Conservation (phyloP, 2,888 invertebrate species). For the Eupithecia exiguata region DNA sequence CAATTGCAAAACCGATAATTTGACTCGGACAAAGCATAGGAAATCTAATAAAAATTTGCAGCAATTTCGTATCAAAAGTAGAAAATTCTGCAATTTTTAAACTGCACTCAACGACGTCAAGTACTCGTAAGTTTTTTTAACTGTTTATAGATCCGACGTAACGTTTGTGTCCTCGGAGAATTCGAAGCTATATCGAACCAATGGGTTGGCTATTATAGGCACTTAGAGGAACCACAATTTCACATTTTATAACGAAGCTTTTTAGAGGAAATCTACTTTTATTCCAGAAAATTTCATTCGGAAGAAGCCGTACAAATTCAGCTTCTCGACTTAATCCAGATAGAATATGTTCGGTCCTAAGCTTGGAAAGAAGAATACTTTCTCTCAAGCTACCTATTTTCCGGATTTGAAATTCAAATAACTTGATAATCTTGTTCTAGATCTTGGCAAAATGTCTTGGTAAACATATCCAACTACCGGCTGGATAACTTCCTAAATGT, state of each 20-base stretch:
- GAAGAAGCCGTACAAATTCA: slow-evolving; percentile 25
- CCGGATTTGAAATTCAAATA: slow-evolving; percentile 34
- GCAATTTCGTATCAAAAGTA: slow-evolving; percentile 18
- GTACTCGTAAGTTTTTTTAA: slow-evolving; percentile 19
- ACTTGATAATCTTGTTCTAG: slow-evolving; percentile 29
- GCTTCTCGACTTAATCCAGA: slow-evolving; percentile 22
- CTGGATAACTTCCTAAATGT: slow-evolving; percentile 8
- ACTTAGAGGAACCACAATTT: slow-evolving; percentile 28
- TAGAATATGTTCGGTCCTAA: slow-evolving; percentile 33
- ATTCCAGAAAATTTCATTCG: slow-evolving; percentile 24
- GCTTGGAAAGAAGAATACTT: slow-evolving; percentile 31
- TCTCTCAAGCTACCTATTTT: slow-evolving; percentile 29
- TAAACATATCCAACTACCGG: slow-evolving; percentile 18
- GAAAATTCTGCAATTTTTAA: slow-evolving; percentile 29
- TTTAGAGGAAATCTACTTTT: slow-evolving; percentile 25
- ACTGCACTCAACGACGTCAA: slow-evolving; percentile 22
- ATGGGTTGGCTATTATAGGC: slow-evolving; percentile 28
- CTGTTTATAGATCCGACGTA: slow-evolving; percentile 23
- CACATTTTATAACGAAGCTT: slow-evolving; percentile 15
- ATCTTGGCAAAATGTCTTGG: slow-evolving; percentile 27
- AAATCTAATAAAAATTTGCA: slow-evolving; percentile 26
- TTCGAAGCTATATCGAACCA: slow-evolving; percentile 32
- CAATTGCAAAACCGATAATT: slow-evolving; percentile 14
- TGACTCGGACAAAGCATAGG: slow-evolving; percentile 11
- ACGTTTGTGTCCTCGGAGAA: slow-evolving; percentile 32